Conservation (phyloP, 1,140 invertebrate genomes). For the Zaprionus inermis region DNA sequence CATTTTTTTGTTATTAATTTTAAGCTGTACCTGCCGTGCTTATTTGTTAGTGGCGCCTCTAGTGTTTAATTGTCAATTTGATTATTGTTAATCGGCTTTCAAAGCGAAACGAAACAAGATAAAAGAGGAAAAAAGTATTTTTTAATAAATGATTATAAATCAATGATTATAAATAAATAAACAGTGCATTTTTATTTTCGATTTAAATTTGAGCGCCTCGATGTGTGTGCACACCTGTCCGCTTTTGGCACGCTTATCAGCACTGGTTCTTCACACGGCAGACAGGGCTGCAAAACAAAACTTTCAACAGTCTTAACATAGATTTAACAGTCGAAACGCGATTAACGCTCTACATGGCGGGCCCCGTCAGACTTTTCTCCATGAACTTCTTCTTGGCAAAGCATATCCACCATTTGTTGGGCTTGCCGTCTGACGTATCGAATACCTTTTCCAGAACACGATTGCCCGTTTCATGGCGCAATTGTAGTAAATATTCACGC, state of each 20-base stretch:
- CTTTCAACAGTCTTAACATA: conserved; percentile 24
- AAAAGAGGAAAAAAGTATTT: conserved; percentile 42
- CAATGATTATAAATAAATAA: conserved; percentile 49
- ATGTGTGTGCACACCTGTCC: not conserved
- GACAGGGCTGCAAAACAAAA: conserved; percentile 13
- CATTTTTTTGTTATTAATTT: conserved; percentile 57
- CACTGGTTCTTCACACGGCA: conserved; percentile 5
- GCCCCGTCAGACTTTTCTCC: conserved; percentile 94
- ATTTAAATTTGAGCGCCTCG: conserved; percentile 26
- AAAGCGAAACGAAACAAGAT: conserved; percentile 17
- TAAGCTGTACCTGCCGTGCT: conserved; percentile 58
- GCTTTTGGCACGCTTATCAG: not conserved
- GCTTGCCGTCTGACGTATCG: conserved; percentile 94
- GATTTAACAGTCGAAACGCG: conserved; percentile 17
- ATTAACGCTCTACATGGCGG: conserved; percentile 51
- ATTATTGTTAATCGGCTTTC: conserved; percentile 41
- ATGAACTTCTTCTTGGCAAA: conserved; percentile 99
- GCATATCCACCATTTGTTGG: conserved; percentile 99
- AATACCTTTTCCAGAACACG: conserved; percentile 97
- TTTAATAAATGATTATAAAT: conserved; percentile 65
- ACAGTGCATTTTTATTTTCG: conserved; percentile 7
- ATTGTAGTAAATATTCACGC: conserved; percentile 96
- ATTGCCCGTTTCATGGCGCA: conserved; percentile 96
- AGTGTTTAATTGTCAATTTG: conserved; percentile 33
- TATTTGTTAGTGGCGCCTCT: conserved; percentile 41